Percentiles rank a stretch among this genome's conserved stretches.
Evolutionary conservation across 2,797 vertebrate species (phyloP).

Genomic region (Enteromius radiatus): DNA sequence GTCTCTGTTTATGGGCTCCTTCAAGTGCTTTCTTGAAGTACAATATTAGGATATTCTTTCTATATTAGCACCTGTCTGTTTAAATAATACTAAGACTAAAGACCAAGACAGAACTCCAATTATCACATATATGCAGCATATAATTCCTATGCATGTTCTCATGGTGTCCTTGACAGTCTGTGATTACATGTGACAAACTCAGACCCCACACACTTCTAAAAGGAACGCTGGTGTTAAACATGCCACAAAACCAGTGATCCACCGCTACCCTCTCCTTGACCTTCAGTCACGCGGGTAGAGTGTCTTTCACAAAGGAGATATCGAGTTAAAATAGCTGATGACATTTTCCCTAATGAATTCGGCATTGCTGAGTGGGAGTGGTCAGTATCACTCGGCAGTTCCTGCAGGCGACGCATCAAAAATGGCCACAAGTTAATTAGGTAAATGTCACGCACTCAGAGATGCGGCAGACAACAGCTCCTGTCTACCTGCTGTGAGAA

Average conservation of each 20-base stretch:
- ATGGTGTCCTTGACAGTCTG: conserved; percentile 22
- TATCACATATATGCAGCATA: background rate
- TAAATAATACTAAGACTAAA: background rate
- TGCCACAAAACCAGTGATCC: conserved; percentile 48
- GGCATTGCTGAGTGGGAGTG: conserved; percentile 39
- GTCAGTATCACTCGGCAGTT: conserved; percentile 63
- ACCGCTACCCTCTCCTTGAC: conserved; percentile 54
- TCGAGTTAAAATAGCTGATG: conserved; percentile 48
- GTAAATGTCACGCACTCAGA: conserved; percentile 80
- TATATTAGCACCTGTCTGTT: conserved; percentile 34
- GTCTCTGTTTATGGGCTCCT: conserved; percentile 58
- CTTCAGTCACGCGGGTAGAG: conserved; percentile 33
- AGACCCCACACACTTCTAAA: conserved; percentile 5
- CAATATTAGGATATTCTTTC: conserved; percentile 2
- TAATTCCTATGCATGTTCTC: conserved; percentile 15
- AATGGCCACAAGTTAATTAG: conserved; percentile 81
- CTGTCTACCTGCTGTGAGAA: conserved; percentile 74
- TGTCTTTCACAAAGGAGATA: conserved; percentile 22
- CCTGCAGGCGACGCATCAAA: conserved; percentile 63
- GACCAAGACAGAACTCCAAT: background rate
- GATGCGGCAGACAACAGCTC: conserved; percentile 73
- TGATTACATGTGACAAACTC: background rate
- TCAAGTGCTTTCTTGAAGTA: conserved; percentile 60
- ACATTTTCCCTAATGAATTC: conserved; percentile 66
- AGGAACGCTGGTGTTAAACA: conserved; percentile 27